Base-by-base conservation (phyloP, 2,888 invertebrate genomes). In the Cryptus armator region DNA sequence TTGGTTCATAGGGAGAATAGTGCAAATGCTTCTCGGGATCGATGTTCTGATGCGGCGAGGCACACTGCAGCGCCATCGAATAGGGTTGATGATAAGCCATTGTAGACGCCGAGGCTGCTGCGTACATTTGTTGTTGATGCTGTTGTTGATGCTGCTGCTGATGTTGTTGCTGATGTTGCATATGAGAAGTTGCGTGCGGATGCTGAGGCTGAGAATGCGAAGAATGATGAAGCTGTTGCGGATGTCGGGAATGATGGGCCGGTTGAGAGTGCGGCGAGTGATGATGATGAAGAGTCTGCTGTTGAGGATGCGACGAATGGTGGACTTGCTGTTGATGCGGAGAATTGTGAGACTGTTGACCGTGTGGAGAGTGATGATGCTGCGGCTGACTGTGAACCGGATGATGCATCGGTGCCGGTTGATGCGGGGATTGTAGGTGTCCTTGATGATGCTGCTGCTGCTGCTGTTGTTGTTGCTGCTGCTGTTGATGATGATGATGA, bases 191-290 rank as follows among this genome's bases (percentile, higher is more conserved):
- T 2, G 37, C 37, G 37, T 84, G 89, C 12, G 81, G 79, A 56
- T 81, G 81, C 16, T 95, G 95, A 85, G 95, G 94, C 90, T 95
- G 84, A 94, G 95, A 88, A 93, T 94, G 90, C 14, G 87, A 83
- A 37, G 84, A 74, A 32, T 88, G 87, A 37, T 87, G 83, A 7
- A 84, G 70, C 64, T 95, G 95, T 89, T 95, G 95, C 84, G 95
- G 95, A 56, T 95, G 95, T 88, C 95, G 95, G 0, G 95, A 95
- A 88, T 95, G 94, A 87, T 95, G 95, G 89, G 85, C 67, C 29
- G 82, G 84, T 44, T 76, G 83, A 32, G 67, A 29, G 32, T 84
- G 86, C 24, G 59, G 94, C 93, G 66, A 82, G 56, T 85, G 87
- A 70, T 86, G 88, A 70, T 85, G 88, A 64, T 86, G 89, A 32